Evolutionary conservation across 2,113 vertebrate species (phyloP).

Genomic region (Pongo pygmaeus): DNA sequence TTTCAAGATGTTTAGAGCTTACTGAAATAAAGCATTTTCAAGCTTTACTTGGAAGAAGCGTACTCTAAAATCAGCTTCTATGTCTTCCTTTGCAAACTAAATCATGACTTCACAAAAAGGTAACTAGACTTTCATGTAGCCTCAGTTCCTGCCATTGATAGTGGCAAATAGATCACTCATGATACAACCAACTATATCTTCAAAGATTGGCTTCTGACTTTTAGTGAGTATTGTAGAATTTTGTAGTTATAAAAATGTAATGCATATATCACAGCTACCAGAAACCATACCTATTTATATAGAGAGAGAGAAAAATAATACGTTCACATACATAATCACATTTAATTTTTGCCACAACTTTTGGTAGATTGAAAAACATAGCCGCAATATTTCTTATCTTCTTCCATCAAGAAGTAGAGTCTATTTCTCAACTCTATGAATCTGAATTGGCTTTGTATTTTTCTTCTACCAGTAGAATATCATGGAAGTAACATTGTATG

Average conservation of each 20-base stretch:
- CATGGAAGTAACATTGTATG: neutral
- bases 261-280: neutral
- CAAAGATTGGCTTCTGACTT: neutral
- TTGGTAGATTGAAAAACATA: neutral
- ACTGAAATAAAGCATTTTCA: neutral
- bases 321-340: neutral
- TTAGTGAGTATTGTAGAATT: neutral
- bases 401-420: neutral
- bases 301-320: neutral
- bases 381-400: neutral
- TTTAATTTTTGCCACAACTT: neutral
- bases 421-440: neutral
- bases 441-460: neutral
- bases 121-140: neutral
- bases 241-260: neutral
- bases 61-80: constrained; percentile 5
- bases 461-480: neutral
- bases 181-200: neutral
- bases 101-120: neutral
- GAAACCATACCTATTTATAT: neutral
- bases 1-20: neutral
- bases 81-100: neutral
- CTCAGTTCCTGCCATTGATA: neutral
- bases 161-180: neutral
- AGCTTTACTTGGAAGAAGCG: neutral